Conservation (phyloP, 2,888 invertebrate species). For the Pandemis corylana region DNA sequence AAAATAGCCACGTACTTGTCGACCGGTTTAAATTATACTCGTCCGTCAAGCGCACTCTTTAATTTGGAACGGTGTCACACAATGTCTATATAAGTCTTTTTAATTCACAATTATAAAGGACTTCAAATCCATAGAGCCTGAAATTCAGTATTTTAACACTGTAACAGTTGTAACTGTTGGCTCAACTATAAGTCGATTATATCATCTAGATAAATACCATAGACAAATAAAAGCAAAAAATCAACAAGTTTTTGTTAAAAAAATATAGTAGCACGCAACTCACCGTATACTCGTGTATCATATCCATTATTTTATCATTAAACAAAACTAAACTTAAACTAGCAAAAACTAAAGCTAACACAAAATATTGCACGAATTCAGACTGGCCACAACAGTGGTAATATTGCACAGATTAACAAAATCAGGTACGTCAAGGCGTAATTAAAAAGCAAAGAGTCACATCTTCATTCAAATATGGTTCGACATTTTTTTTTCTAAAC, state of each 20-base stretch:
- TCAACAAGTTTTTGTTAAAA: conserved; percentile 25
- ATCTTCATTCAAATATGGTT: conserved; percentile 39
- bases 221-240: conserved; percentile 25
- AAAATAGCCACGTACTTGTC: no score
- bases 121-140: no score
- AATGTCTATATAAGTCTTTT: no score
- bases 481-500: conserved; percentile 35
- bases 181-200: neutral
- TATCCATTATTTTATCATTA: conserved; percentile 70
- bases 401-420: conserved; percentile 68
- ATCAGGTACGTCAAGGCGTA: conserved; percentile 48
- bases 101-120: no score
- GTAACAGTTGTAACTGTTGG: no score
- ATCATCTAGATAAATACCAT: conserved; percentile 3
- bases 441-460: conserved; percentile 44
- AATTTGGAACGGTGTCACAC: no score
- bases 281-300: conserved; percentile 77
- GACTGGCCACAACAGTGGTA: conserved; percentile 73
- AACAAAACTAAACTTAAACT: conserved; percentile 45
- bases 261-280: conserved; percentile 47
- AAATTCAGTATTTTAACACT: no score
- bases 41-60: no score
- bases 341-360: conserved; percentile 53
- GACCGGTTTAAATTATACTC: no score
- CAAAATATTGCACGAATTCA: conserved; percentile 75